Base-by-base conservation (phyloP, 1,140 invertebrate genomes). In the Cherax quadricarinatus region DNA sequence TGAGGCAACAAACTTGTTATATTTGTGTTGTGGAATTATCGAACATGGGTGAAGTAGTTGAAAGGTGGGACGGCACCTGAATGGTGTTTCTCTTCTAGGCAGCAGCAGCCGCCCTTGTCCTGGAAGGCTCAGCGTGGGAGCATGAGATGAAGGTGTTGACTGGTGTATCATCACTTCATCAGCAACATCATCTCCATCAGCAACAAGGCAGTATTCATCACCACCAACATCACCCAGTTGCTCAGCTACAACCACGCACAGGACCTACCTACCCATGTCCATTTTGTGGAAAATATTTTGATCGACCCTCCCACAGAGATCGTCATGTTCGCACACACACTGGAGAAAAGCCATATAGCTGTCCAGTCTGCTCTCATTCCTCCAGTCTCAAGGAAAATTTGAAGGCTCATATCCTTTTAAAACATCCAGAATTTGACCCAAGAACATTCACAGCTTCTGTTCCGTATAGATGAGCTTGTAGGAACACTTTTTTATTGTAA, bases 81-180 rank as follows among this genome's bases (percentile, higher is more conserved):
- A 91, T 86, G 75, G 83, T 79, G 89, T 91, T 91, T 91, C 89
- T 91, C 89, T 91, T 91, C 84, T 91, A 91, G 89, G 89, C 89
- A 57, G 82, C 85, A 51, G 83, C 84, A 16, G 78, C 89, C 75
- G 78, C 89, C 75, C 73, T 91, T 66, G 83, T 91, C 53, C 83
- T 91, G 84, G 89, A 91, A 86, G 89, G 89, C 66, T 81, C 89
- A 24, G 21, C 83, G 75, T 60, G 82, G 73, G 89, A 91, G 53
- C 73, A 81, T 41, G 89, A 79, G 84, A 51, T 81, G 62, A 80
- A 83, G 60, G 88, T 66, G 89, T 51, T 86, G 89, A 70, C 73
- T 49, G 41, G 73, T 60, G 30, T 75, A n/a, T 49, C 84, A 62
- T 70, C 78, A 51, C 83, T 85, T 66, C 84, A 48, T 53, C 83